Evolutionary conservation across 2,113 vertebrate species (phyloP).

Genomic region (Callocephalon fimbriatum): DNA sequence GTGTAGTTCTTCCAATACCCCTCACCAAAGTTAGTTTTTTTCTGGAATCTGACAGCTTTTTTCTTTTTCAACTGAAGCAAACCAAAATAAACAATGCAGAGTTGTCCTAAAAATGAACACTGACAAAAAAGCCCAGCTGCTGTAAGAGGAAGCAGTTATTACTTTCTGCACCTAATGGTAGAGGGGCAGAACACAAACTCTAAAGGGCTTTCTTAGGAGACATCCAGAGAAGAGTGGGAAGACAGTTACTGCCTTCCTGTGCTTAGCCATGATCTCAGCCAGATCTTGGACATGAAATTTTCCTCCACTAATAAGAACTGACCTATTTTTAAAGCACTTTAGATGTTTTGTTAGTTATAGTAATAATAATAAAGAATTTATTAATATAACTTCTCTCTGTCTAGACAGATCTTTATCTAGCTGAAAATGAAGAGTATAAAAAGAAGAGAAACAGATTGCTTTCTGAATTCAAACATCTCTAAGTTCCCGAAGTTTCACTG

Average conservation of each 20-base stretch:
- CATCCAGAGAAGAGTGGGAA: neutral
- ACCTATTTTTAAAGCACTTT: conserved; percentile 32
- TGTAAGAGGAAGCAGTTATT: neutral
- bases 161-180: neutral
- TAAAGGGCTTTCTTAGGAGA: neutral
- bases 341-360: conserved; percentile 27
- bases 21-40: neutral
- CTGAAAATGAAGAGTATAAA: conserved; percentile 6
- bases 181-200: neutral
- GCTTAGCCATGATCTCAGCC: neutral
- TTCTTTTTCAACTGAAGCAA: conserved; percentile 21
- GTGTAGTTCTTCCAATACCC: neutral
- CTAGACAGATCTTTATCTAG: conserved; percentile 49
- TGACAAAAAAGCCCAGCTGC: neutral
- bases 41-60: neutral
- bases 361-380: conserved; percentile 32
- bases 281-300: conserved; percentile 33
- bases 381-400: conserved; percentile 29
- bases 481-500: neutral
- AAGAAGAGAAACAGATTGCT: conserved; percentile 15
- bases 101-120: neutral
- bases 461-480: neutral
- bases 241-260: neutral
- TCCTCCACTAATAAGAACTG: neutral
- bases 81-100: conserved; percentile 3